Evolutionary conservation across 2,113 vertebrate species (phyloP).

Genomic region (Bagarius yarrelli): DNA sequence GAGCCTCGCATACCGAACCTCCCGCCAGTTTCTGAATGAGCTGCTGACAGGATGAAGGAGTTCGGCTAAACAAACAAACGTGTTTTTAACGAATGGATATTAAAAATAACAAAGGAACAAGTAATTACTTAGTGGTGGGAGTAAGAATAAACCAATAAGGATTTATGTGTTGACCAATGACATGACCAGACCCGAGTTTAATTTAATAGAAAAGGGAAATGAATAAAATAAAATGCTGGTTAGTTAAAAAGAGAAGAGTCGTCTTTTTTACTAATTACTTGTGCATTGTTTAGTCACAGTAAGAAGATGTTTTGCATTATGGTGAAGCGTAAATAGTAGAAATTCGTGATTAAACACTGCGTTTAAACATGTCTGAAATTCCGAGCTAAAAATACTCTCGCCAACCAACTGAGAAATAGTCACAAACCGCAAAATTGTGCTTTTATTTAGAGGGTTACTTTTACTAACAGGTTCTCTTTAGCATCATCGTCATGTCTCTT

Average conservation of each 20-base stretch:
- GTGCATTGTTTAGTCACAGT: neutral
- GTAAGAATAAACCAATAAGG: neutral
- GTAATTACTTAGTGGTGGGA: neutral
- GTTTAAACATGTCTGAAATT: neutral
- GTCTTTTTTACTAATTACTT: neutral
- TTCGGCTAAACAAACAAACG: neutral
- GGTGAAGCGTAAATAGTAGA: neutral
- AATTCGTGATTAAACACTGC: neutral
- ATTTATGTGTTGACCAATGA: neutral
- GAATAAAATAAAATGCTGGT: neutral
- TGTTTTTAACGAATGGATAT: neutral
- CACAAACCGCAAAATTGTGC: slow-evolving; percentile 22
- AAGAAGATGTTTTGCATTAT: neutral
- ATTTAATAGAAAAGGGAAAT: neutral
- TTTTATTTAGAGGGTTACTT: slow-evolving; percentile 36
- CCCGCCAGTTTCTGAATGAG: neutral
- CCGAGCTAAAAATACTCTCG: neutral
- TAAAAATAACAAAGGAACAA: neutral
- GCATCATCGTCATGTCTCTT: neutral
- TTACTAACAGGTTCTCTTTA: slow-evolving; percentile 42
- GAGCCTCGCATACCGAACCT: neutral
- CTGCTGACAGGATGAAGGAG: neutral
- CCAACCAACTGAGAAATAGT: neutral
- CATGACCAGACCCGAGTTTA: neutral
- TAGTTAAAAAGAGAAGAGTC: neutral